These are phyloP conservation scores for Phrixothrix hirtus DNA, from an alignment of 2,888 invertebrate genomes.

Conservation along the genomic window DNA sequence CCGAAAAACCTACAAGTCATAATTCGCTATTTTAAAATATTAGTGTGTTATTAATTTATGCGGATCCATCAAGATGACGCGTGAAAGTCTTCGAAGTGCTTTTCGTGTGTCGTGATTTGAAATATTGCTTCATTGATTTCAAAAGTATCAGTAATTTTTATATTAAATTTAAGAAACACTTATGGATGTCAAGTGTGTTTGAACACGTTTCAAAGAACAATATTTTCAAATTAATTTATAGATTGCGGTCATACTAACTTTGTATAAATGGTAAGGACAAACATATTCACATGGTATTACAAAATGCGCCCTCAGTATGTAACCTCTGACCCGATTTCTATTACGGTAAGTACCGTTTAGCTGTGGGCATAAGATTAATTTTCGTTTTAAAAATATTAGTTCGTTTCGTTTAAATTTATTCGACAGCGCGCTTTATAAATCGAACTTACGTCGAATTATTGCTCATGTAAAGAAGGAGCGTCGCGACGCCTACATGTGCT, in stretches of 20 bases:
- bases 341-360: slow-evolving; percentile 50
- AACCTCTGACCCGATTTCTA: slow-evolving; percentile 55
- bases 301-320: slow-evolving; percentile 46
- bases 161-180: too few relatives aligned
- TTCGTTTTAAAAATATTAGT: slow-evolving; percentile 1
- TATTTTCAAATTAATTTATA: too few relatives aligned
- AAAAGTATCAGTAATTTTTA: too few relatives aligned
- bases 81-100: slow-evolving; percentile 11
- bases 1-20: slow-evolving; percentile 10
- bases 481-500: slow-evolving; percentile 53
- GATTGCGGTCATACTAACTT: too few relatives aligned
- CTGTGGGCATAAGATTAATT: slow-evolving; percentile 42
- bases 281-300: not conserved
- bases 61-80: slow-evolving; percentile 9
- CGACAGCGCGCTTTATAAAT: not conserved
- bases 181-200: too few relatives aligned
- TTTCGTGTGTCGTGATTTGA: slow-evolving; percentile 5
- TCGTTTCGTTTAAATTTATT: not conserved
- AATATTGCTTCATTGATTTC: slow-evolving; percentile 17
- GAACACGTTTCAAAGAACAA: too few relatives aligned
- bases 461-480: slow-evolving; percentile 38
- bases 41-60: not conserved
- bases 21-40: not conserved
- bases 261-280: too few relatives aligned
- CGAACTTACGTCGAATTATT: slow-evolving; percentile 4